Conservation (phyloP, 1,140 invertebrate species). For the Papilio dardanus region DNA sequence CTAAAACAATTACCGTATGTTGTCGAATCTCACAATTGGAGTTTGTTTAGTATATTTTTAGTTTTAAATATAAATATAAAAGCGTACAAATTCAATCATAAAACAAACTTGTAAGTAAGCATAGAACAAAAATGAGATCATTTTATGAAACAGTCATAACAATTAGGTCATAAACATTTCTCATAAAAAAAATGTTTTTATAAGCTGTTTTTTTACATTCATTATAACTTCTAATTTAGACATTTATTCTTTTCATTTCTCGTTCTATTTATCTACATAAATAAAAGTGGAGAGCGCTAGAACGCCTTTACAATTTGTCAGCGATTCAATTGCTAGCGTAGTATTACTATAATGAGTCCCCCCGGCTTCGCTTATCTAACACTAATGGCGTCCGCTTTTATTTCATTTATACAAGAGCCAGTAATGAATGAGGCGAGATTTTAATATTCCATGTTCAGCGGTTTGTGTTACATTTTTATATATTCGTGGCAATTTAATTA, state of each 20-base stretch:
- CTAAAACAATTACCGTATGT: no score
- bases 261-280: neutral
- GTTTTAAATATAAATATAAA: no score
- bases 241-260: neutral
- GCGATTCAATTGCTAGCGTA: conserved; percentile 47
- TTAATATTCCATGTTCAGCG: conserved; percentile 30
- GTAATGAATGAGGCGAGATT: conserved; percentile 23
- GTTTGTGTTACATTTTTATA: neutral
- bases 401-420: conserved; percentile 39
- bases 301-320: conserved; percentile 52
- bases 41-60: no score
- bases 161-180: no score
- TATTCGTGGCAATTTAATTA: neutral
- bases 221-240: neutral
- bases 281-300: neutral
- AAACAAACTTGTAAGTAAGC: no score
- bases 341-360: conserved; percentile 51
- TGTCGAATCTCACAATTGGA: no score
- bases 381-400: conserved; percentile 46
- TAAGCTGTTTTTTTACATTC: neutral
- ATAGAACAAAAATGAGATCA: no score
- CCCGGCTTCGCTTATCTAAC: conserved; percentile 38
- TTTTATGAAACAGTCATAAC: no score
- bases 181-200: no score
- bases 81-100: no score